phyloP scores from a whole-genome alignment of 2,797 vertebrate genomes.

The Todus mexicanus region DNA sequence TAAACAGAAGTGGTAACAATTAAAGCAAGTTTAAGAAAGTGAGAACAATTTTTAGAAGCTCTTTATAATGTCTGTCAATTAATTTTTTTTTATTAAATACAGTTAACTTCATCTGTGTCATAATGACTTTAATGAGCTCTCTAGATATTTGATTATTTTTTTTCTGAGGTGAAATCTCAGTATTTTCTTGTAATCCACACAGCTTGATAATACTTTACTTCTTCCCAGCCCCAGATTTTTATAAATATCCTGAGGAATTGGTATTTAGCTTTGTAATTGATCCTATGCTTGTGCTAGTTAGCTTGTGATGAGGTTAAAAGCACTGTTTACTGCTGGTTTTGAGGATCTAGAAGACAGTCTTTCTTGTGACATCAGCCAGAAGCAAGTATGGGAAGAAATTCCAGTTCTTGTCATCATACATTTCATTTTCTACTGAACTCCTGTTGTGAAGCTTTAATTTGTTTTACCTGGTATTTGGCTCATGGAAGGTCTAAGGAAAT shows the following conservation, averaged over 20 bases:
- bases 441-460: background rate
- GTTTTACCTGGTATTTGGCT: background rate
- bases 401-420: background rate
- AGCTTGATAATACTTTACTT: background rate
- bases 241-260: background rate
- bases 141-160: background rate
- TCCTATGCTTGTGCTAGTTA: rapidly evolving
- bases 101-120: background rate
- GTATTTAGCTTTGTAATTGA: background rate
- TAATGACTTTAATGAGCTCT: background rate
- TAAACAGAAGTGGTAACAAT: background rate
- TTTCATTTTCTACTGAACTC: background rate
- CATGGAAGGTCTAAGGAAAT: background rate
- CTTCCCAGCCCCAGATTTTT: background rate
- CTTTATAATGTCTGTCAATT: background rate
- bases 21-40: background rate
- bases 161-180: background rate
- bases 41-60: background rate
- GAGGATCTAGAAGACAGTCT: background rate
- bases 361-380: background rate
- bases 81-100: background rate
- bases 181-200: background rate
- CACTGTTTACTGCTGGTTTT: background rate
- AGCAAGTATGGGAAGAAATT: background rate
- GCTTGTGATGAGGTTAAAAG: background rate